Evolutionary conservation across 2,113 vertebrate species (phyloP), one percentile per base, ranked within the genome.

Genomic region (Gymnogyps californianus): DNA sequence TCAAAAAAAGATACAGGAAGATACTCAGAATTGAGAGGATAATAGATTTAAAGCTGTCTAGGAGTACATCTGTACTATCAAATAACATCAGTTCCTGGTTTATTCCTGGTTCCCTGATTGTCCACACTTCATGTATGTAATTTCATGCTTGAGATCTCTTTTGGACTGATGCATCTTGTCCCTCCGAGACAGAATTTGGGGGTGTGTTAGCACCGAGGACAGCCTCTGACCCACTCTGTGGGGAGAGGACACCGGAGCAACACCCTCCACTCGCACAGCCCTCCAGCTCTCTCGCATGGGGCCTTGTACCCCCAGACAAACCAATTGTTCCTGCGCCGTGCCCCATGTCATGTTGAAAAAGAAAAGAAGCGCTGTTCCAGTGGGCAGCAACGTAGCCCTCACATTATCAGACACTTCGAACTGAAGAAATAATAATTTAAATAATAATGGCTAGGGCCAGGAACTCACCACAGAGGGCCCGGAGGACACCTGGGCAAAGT

Each of bases 191-290:
- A 57, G 44, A 51, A 49, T 31, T 18, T 65, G 7, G 36, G 44
- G 8, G 7, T 7, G 1, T 0, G 0, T 65, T 46, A 71, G 12
- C 11, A 46, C 9, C 0, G 10, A 65, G 38, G 25, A 40, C 16
- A 58, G 11, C 32, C 22, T 42, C 47, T 69, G 55, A 29, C n/a
- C 16, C 31, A 42, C 13, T 16, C 36, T 31, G 19, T 38, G 44
- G 20, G 49, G 46, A 66, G 18, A 36, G 22, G 36, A 49, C 14
- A 49, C 24, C 47, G 51, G 20, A 44, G 32, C 18, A 42, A 20
- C 13, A 14, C 16, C 24, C 12, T 29, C 16, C 9, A 1, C 26
- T 29, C 3, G 3, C 47, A 31, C 40, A 69, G 55, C 20, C 55
- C 61, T 90, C 46, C 61, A 38, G 18, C 52, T 44, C 16, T 51